These are phyloP conservation scores for Cyrtodaria siliqua DNA, from an alignment of 2,888 invertebrate genomes.

Conservation along the genomic window DNA sequence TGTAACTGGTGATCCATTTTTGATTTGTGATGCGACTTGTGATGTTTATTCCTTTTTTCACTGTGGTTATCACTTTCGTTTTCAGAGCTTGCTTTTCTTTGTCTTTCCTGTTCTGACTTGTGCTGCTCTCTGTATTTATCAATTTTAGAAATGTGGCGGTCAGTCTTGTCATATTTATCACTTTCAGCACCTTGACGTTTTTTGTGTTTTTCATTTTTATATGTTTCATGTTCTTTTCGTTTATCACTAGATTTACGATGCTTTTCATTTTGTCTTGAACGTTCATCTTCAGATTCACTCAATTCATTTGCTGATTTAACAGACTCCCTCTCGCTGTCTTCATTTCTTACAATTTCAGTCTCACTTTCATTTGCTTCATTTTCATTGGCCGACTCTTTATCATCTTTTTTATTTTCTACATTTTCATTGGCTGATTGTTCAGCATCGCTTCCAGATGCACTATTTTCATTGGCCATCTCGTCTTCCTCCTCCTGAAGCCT, in stretches of 20 bases:
- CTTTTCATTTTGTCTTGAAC: conserved; percentile 6
- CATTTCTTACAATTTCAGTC: background rate
- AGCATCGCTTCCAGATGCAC: conserved; percentile 34
- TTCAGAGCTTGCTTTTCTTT: background rate
- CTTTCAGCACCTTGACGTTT: background rate
- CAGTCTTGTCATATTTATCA: conserved; percentile 6
- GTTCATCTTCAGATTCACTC: conserved; percentile 15
- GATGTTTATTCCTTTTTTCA: background rate
- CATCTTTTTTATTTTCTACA: conserved; percentile 16
- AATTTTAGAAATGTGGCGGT: background rate
- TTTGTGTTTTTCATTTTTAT: conserved; percentile 5
- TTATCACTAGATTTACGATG: conserved; percentile 2
- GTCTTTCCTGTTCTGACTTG: background rate
- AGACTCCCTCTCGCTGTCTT: background rate
- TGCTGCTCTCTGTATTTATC: conserved; percentile 13
- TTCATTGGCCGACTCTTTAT: conserved; percentile 18
- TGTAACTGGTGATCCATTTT: too few species aligned
- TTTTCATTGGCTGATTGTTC: conserved; percentile 24
- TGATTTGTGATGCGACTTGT: too few species aligned
- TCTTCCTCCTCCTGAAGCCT: conserved; percentile 45
- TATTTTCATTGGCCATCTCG: conserved; percentile 20
- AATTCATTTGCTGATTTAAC: background rate
- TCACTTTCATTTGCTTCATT: conserved; percentile 6
- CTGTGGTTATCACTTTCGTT: background rate
- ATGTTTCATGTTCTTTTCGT: background rate